These are phyloP conservation scores for Arizona elegans DNA, from an alignment of 2,113 vertebrate species.

Conservation along the genomic window DNA sequence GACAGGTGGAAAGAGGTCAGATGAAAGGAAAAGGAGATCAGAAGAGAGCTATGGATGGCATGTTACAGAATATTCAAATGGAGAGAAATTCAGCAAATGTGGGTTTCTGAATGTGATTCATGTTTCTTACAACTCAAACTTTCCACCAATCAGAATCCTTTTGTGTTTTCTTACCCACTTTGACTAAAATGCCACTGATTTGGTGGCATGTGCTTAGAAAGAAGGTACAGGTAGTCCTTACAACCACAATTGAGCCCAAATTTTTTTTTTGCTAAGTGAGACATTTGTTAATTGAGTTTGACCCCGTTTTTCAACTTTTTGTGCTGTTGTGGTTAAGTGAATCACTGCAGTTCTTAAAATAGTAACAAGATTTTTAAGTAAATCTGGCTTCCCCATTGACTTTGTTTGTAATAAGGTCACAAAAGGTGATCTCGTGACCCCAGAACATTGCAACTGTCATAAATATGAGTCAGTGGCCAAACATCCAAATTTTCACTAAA, in stretches of 20 bases:
- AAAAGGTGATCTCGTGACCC: not conserved
- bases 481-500: not conserved
- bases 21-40: not conserved
- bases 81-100: not conserved
- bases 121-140: not conserved
- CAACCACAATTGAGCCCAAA: not conserved
- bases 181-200: not conserved
- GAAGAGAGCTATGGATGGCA: not conserved
- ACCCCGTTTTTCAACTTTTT: not conserved
- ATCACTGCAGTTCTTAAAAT: not conserved
- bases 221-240: not conserved
- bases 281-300: not conserved
- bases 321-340: too few relatives aligned
- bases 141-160: not conserved
- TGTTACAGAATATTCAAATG: not conserved
- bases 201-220: not conserved
- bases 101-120: not conserved
- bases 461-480: not conserved
- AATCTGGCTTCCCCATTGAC: not conserved
- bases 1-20: not conserved
- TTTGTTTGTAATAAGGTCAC: not conserved
- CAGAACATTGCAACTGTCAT: fast-evolving
- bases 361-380: not conserved
- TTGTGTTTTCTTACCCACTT: not conserved
- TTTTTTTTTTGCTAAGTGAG: not conserved